Conservation (phyloP, 2,113 vertebrate genomes). For the Calyptommatus sinebrachiatus region DNA sequence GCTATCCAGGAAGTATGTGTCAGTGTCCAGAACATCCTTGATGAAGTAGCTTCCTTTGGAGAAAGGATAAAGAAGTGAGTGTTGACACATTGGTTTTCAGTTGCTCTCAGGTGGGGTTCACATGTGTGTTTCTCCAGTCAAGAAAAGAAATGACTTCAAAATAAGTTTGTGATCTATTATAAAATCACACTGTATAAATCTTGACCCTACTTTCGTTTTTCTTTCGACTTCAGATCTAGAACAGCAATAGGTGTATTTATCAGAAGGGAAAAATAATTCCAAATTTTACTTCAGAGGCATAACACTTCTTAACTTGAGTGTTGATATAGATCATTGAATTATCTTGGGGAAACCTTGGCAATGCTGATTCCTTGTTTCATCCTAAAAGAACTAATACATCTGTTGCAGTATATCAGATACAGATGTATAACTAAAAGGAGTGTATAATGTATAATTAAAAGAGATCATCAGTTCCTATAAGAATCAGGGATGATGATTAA, state of each 20-base stretch:
- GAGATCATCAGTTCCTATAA: too few relatives aligned
- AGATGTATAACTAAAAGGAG: not conserved
- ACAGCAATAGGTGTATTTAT: slow-evolving; percentile 41
- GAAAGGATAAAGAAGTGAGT: slow-evolving; percentile 99
- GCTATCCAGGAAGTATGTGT: slow-evolving; percentile 98
- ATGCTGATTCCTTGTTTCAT: not conserved
- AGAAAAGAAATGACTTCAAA: slow-evolving; percentile 18
- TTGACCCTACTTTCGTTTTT: slow-evolving; percentile 36
- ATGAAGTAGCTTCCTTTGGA: slow-evolving; percentile 92
- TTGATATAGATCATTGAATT: not conserved
- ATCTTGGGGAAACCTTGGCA: not conserved
- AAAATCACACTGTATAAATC: slow-evolving; percentile 30
- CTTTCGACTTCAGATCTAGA: slow-evolving; percentile 42
- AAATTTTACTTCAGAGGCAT: slow-evolving; percentile 25
- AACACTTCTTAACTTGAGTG: slow-evolving; percentile 30
- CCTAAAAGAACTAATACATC: not conserved
- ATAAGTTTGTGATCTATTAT: slow-evolving; percentile 23
- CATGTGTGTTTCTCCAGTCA: slow-evolving; percentile 30
- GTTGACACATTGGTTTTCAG: slow-evolving; percentile 9
- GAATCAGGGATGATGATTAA: not conserved
- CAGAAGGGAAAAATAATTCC: slow-evolving; percentile 41
- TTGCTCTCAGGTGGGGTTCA: slow-evolving; percentile 16
- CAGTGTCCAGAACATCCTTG: slow-evolving; percentile 93
- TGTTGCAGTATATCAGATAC: not conserved
- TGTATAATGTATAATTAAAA: not conserved